phyloP scores from a whole-genome alignment of 2,888 invertebrate species.

The Cephus spinipes region DNA sequence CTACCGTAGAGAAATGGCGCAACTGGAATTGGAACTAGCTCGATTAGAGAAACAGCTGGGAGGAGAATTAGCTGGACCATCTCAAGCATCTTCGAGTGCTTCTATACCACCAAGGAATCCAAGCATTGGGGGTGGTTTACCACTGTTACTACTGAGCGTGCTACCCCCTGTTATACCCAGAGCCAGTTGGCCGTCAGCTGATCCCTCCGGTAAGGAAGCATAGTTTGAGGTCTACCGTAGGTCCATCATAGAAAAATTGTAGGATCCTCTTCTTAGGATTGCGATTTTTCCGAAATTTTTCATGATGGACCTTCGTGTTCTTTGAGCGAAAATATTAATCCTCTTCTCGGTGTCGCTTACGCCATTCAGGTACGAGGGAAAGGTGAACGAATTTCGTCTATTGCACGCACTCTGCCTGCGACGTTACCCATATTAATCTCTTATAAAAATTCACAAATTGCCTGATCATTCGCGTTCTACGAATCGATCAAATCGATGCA shows the following conservation, averaged over 20 bases:
- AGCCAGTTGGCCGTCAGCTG: constrained; percentile 83
- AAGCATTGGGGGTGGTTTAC: constrained; percentile 78
- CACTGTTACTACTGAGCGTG: constrained; percentile 78
- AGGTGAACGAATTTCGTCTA: constrained; percentile 61
- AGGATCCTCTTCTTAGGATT: not conserved
- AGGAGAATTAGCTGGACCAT: constrained; percentile 69
- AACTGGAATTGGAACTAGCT: constrained; percentile 82
- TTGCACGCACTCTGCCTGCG: constrained; percentile 57
- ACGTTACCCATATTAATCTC: not conserved
- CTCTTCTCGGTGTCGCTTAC: constrained; percentile 56
- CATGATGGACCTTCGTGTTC: constrained; percentile 29
- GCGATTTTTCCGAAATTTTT: constrained; percentile 21
- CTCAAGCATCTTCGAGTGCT: constrained; percentile 70
- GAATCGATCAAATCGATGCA: too few species aligned
- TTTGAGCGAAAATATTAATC: constrained; percentile 47
- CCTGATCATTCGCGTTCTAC: too few species aligned
- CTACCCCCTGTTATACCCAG: constrained; percentile 81
- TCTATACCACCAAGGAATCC: constrained; percentile 73
- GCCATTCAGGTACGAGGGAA: constrained; percentile 60
- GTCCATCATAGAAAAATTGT: constrained; percentile 28
- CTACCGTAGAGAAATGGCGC: constrained; percentile 84
- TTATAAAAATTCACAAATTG: too few species aligned
- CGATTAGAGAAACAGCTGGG: constrained; percentile 77
- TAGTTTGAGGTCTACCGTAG: constrained; percentile 4
- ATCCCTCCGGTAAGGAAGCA: constrained; percentile 65